These are phyloP conservation scores for Auanema sp. DNA, from an alignment of 2,888 invertebrate genomes.

Conservation along the genomic window DNA sequence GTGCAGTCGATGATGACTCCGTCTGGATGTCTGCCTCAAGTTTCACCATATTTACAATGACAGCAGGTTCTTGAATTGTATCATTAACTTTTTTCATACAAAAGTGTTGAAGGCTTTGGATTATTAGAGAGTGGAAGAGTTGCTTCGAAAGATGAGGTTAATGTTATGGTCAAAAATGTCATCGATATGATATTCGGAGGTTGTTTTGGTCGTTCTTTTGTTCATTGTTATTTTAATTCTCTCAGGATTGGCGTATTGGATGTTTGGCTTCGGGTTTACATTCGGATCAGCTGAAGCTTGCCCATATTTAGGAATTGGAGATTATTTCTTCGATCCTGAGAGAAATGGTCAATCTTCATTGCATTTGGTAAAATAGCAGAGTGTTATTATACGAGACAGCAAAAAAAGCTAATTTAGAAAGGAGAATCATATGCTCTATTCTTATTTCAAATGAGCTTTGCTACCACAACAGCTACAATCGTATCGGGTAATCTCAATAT, in stretches of 20 bases:
- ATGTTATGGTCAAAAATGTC: slow-evolving; percentile 1
- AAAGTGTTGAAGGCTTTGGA: background rate
- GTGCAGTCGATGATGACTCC: slow-evolving; percentile 46
- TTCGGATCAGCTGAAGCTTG: slow-evolving; percentile 71
- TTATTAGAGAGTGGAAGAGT: background rate
- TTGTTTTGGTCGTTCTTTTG: too few relatives aligned
- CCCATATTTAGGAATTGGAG: slow-evolving; percentile 45
- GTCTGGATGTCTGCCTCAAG: slow-evolving; percentile 53
- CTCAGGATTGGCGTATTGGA: slow-evolving; percentile 87
- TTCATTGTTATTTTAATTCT: background rate
- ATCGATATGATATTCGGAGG: background rate
- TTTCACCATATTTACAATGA: slow-evolving; percentile 59
- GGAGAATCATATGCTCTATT: slow-evolving; percentile 47
- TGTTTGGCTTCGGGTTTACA: slow-evolving; percentile 88
- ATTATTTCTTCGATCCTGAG: slow-evolving; percentile 57
- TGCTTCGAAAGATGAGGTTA: slow-evolving; percentile 3
- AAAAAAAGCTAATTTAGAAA: slow-evolving; percentile 19
- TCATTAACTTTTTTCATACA: background rate
- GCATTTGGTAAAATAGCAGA: background rate
- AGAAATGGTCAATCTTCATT: slow-evolving; percentile 13
- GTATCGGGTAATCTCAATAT: slow-evolving; percentile 43
- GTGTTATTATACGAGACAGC: background rate
- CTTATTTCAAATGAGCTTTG: slow-evolving; percentile 60
- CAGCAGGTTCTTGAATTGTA: slow-evolving; percentile 36
- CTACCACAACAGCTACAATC: slow-evolving; percentile 57